Evolutionary conservation across 2,888 invertebrate genomes (phyloP).

Genomic region (Eutolmus rufibarbis): DNA sequence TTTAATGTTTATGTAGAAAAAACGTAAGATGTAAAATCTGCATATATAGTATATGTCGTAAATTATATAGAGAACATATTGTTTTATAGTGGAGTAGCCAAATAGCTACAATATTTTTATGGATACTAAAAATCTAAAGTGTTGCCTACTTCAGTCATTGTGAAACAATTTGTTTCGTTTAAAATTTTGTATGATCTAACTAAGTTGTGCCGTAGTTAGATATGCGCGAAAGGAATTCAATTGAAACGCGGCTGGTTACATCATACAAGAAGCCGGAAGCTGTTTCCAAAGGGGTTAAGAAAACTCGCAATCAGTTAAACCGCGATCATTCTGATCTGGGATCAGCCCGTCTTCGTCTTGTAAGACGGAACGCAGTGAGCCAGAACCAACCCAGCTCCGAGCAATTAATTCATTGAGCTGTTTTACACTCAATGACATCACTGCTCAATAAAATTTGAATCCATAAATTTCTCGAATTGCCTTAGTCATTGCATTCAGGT

Average conservation of each 20-base stretch:
- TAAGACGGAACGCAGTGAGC: not conserved
- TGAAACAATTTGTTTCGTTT: no score
- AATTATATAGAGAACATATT: no score
- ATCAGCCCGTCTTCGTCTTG: not conserved
- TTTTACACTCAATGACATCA: not conserved
- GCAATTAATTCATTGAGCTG: not conserved
- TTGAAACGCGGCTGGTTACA: not conserved
- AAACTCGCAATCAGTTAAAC: not conserved
- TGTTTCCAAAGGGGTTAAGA: not conserved
- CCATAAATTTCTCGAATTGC: not conserved
- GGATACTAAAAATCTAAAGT: no score
- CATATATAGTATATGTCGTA: no score
- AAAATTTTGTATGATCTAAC: not conserved
- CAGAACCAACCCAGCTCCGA: not conserved
- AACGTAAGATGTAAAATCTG: no score
- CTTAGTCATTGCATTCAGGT: not conserved
- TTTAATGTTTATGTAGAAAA: no score
- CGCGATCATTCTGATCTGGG: not conserved
- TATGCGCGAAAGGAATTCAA: not conserved
- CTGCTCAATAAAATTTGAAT: not conserved
- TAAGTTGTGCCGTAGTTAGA: not conserved
- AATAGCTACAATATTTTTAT: no score
- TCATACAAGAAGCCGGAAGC: not conserved
- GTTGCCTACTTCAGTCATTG: no score
- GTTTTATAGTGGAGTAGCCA: no score